These are phyloP conservation scores for Tragelaphus imberbis DNA, from an alignment of 2,113 vertebrate species.

Conservation along the genomic window DNA sequence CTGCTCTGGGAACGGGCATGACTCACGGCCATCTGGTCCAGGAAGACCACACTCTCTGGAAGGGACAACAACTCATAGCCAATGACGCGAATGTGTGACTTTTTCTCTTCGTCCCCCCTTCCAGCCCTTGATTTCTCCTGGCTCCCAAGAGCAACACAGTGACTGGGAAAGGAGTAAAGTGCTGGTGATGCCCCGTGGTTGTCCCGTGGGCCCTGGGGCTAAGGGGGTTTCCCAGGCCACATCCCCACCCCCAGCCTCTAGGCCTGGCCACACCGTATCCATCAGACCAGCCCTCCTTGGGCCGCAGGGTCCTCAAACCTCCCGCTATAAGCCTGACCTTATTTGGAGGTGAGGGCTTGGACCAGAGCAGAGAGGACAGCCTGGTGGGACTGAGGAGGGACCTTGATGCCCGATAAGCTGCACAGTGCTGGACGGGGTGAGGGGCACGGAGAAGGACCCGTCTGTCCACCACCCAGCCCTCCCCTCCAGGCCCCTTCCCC, in stretches of 20 bases:
- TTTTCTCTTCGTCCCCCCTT: not conserved
- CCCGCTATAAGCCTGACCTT: not conserved
- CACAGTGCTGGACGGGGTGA: not conserved
- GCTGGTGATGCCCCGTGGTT: no score
- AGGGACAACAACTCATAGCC: not conserved
- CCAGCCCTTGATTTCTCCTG: not conserved
- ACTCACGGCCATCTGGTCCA: not conserved
- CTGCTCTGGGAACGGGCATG: not conserved
- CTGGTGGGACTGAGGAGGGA: not conserved
- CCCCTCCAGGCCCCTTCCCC: not conserved
- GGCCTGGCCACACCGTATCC: not conserved
- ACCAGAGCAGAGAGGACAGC: not conserved
- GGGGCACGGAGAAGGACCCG: not conserved
- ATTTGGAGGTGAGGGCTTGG: not conserved
- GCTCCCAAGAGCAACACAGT: not conserved
- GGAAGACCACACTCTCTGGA: not conserved
- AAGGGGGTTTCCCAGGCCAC: not conserved
- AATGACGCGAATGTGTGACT: not conserved
- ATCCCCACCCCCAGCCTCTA: not conserved
- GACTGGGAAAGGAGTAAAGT: not conserved
- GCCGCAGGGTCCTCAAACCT: not conserved
- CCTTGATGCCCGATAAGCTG: not conserved
- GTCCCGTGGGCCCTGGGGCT: not conserved
- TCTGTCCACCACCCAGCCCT: not conserved
- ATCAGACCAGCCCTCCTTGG: not conserved